Evolutionary conservation across 2,888 invertebrate species (phyloP).

Genomic region (Neuroscelio doddi): DNA sequence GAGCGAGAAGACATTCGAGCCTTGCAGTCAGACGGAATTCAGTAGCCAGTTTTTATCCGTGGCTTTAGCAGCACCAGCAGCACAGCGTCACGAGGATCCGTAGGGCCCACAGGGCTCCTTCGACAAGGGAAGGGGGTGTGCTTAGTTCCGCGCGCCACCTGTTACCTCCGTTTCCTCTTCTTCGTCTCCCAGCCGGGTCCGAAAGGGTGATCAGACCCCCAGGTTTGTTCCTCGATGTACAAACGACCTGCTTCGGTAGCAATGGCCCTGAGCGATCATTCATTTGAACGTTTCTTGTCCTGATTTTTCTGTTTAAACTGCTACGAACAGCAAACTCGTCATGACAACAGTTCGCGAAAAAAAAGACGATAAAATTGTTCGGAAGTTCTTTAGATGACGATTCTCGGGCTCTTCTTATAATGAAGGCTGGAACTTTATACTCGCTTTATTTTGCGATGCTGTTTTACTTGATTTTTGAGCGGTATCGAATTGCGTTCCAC

Average conservation of each 20-base stretch:
- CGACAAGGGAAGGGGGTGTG: constrained; percentile 56
- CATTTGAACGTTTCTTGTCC: constrained; percentile 16
- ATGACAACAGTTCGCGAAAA: background rate
- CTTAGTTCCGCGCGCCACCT: constrained; percentile 68
- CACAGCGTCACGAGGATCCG: constrained; percentile 27
- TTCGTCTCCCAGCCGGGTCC: constrained; percentile 42
- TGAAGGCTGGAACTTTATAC: constrained; percentile 7
- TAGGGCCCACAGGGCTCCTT: constrained; percentile 36
- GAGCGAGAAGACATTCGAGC: constrained; percentile 43
- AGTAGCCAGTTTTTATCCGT: constrained; percentile 63
- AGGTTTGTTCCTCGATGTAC: constrained; percentile 31
- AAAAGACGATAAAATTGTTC: constrained; percentile 16
- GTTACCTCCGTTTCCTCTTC: constrained; percentile 61
- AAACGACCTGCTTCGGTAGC: constrained; percentile 15
- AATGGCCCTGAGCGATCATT: constrained; percentile 12
- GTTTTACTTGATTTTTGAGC: constrained; percentile 8
- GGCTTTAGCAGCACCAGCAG: constrained; percentile 30
- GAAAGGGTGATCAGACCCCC: constrained; percentile 50
- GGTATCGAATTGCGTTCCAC: constrained; percentile 7
- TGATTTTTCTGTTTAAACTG: constrained; percentile 5
- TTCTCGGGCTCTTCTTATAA: constrained; percentile 6
- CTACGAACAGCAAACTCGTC: constrained; percentile 13
- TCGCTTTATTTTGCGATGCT: background rate
- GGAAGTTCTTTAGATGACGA: constrained; percentile 9
- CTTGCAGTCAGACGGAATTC: constrained; percentile 54